Evolutionary conservation across 2,797 vertebrate species (phyloP).

Genomic region (Carapus acus): DNA sequence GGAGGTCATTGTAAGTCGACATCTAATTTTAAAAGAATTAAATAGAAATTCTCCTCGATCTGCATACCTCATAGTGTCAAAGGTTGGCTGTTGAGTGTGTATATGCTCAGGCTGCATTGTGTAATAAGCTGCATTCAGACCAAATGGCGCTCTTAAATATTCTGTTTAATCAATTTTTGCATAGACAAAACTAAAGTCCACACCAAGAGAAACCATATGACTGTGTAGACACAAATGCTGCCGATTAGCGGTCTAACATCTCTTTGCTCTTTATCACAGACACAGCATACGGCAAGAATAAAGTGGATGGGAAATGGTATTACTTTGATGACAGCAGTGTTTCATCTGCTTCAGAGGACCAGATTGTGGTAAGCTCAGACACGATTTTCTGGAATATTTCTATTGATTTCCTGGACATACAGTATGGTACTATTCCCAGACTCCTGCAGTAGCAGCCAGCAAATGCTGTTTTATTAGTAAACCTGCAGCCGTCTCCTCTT

Average conservation of each 20-base stretch:
- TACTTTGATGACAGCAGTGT: slow-evolving; percentile 95
- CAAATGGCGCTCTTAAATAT: no score
- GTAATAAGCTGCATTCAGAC: background rate
- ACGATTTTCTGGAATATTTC: background rate
- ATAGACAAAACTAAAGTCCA: no score
- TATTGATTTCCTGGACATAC: background rate
- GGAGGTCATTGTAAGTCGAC: slow-evolving; percentile 92
- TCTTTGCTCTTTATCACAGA: slow-evolving; percentile 68
- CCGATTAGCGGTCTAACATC: background rate
- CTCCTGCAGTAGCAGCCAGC: background rate
- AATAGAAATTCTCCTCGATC: background rate
- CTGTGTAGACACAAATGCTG: background rate
- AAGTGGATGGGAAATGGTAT: slow-evolving; percentile 87
- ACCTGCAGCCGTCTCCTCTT: slow-evolving; percentile 3
- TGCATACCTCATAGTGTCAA: background rate
- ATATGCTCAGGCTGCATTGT: background rate
- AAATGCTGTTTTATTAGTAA: slow-evolving; percentile 4
- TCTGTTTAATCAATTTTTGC: no score
- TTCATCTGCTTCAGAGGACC: slow-evolving; percentile 86
- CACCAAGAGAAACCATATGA: no score
- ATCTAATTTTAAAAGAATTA: background rate
- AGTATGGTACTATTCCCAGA: no score
- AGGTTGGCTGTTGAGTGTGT: background rate
- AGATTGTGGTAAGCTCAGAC: slow-evolving; percentile 86
- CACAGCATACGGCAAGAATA: slow-evolving; percentile 91